Conservation (phyloP, 2,888 invertebrate genomes). For the Danaus chrysippus region DNA sequence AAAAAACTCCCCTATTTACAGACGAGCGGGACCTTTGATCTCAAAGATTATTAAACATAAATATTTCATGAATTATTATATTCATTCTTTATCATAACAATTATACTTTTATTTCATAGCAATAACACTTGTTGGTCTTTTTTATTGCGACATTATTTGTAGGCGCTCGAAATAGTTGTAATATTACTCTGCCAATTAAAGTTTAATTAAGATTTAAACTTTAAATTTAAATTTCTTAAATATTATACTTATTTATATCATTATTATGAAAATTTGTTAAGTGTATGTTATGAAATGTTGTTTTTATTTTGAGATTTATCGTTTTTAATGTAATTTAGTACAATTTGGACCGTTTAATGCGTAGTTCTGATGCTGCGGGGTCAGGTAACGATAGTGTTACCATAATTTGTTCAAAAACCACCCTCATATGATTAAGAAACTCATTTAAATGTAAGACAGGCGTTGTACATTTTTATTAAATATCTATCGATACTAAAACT, state of each 20-base stretch:
- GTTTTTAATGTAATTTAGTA: constrained; percentile 34
- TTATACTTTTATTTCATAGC: constrained; percentile 34
- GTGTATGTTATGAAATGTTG: background rate
- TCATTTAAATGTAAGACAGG: background rate
- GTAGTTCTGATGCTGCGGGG: constrained; percentile 39
- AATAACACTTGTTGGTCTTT: constrained; percentile 13
- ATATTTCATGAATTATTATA: constrained; percentile 71
- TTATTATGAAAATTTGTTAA: background rate
- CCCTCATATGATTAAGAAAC: no score
- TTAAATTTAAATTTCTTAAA: no score
- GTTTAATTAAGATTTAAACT: background rate
- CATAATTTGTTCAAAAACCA: constrained; percentile 26
- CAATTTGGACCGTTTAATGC: constrained; percentile 45
- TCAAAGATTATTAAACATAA: constrained; percentile 75
- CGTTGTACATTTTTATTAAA: background rate
- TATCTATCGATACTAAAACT: no score
- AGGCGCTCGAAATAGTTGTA: constrained; percentile 6
- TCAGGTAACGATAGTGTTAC: constrained; percentile 62
- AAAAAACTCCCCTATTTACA: constrained; percentile 72
- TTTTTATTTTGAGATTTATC: background rate
- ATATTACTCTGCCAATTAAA: background rate
- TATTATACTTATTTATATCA: background rate
- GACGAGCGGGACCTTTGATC: constrained; percentile 77
- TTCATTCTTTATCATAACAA: constrained; percentile 28
- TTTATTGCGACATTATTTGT: constrained; percentile 11